A percentile compares a stretch with the other conserved stretches of the same genome.
These are phyloP conservation scores for Drosophila eohydei DNA, from an alignment of 2,888 invertebrate genomes.

Conservation along the genomic window DNA sequence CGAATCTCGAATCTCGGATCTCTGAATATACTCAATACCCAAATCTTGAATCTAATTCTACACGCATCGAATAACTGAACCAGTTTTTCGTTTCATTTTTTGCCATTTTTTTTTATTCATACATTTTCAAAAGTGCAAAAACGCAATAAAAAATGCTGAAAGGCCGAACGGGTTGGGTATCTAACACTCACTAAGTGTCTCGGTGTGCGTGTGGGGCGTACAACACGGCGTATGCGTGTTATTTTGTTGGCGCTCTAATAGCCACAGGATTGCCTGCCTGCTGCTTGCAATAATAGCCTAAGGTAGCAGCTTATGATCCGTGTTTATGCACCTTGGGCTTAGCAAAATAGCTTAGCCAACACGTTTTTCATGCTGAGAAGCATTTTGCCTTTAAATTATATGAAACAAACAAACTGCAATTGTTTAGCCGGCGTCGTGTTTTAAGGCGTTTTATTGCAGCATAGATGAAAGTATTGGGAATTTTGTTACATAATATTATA, in stretches of 20 bases:
- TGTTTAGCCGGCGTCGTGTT: conserved; percentile 19
- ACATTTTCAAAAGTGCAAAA: conserved; percentile 62
- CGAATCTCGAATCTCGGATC: conserved; percentile 53
- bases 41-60: conserved; percentile 61
- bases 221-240: conserved; percentile 70
- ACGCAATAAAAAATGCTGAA: conserved; percentile 56
- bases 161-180: conserved; percentile 66
- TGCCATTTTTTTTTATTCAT: not conserved
- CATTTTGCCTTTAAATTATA: conserved; percentile 22
- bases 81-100: conserved; percentile 61
- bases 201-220: conserved; percentile 27
- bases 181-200: conserved; percentile 17
- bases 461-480: not conserved
- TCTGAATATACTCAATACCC: conserved; percentile 14
- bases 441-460: conserved; percentile 6
- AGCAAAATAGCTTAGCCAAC: conserved; percentile 2
- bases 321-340: conserved; percentile 22
- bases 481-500: conserved; percentile 19
- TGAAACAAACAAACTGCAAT: conserved; percentile 10
- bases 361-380: conserved; percentile 36
- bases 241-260: conserved; percentile 30
- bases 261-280: conserved; percentile 51
- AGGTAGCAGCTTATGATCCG: conserved; percentile 38
- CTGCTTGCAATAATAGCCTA: conserved; percentile 45
- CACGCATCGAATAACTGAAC: conserved; percentile 61